These are phyloP conservation scores for Trachurus trachurus DNA, from an alignment of 2,797 vertebrate genomes.

Conservation along the genomic window DNA sequence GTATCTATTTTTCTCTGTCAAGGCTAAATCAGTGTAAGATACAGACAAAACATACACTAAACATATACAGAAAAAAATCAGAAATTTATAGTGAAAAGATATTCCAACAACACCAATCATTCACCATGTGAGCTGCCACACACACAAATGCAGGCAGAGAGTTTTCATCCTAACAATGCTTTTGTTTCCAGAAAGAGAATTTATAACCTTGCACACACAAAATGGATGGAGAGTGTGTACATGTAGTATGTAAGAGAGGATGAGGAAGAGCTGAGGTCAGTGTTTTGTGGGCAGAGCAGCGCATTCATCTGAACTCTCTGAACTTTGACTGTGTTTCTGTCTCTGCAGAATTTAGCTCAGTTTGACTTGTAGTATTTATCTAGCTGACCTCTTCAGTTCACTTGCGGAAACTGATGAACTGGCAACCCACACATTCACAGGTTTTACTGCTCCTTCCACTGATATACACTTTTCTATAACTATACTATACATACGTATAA, in stretches of 20 bases:
- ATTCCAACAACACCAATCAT: too few species aligned
- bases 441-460: background rate
- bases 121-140: too few species aligned
- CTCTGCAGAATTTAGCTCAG: conserved; percentile 23
- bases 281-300: background rate
- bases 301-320: background rate
- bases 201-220: background rate
- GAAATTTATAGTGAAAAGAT: too few species aligned
- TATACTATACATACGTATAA: background rate
- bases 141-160: too few species aligned
- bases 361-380: conserved; percentile 36
- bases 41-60: too few species aligned
- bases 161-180: too few species aligned
- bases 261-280: background rate
- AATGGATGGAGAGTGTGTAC: background rate
- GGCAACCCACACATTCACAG: conserved; percentile 27
- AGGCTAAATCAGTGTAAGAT: too few species aligned
- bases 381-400: conserved; percentile 23
- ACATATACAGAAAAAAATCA: too few species aligned
- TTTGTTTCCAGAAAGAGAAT: background rate
- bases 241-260: conserved; percentile 5
- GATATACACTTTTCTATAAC: background rate
- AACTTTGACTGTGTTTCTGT: conserved; percentile 11
- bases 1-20: too few species aligned
- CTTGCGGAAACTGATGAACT: conserved; percentile 13